Percentiles rank a stretch among this genome's conserved stretches.
Conservation (phyloP, 2,797 vertebrate genomes). For the Tachyglossus aculeatus region DNA sequence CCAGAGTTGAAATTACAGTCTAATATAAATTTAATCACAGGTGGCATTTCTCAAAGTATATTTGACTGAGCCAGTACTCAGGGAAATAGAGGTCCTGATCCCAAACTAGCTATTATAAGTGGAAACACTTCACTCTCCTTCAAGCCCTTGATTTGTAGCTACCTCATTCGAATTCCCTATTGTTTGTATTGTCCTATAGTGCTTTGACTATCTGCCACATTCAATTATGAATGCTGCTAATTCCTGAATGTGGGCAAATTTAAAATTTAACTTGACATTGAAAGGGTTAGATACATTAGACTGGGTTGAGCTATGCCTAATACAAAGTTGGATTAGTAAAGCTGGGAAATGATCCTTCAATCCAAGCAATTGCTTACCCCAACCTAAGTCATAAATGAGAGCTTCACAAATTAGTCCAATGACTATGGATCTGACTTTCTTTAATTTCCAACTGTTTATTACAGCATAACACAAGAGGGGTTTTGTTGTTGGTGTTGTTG, state of each 20-base stretch:
- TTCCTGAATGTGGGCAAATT: neutral
- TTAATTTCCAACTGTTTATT: no score
- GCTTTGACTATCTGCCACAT: neutral
- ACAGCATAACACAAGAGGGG: no score
- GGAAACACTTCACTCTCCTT: slow-evolving; percentile 3
- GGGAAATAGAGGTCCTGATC: neutral
- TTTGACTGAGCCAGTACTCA: neutral
- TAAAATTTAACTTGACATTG: neutral
- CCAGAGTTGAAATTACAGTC: neutral
- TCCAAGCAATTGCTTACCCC: no score
- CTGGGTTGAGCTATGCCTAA: neutral
- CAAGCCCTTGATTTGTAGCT: neutral
- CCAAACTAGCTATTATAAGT: neutral
- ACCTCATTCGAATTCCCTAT: neutral
- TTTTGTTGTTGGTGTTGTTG: no score
- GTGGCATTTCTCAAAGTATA: neutral
- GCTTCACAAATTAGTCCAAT: no score
- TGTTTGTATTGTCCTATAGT: neutral
- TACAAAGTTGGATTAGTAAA: neutral
- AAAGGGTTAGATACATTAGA: neutral
- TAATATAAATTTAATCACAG: neutral
- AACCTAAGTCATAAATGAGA: no score
- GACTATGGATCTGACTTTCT: no score
- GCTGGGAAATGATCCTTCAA: no score
- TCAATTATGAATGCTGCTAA: neutral